A percentile compares a stretch with the other conserved stretches of the same genome.
These are phyloP conservation scores for Metopia argyrocephala DNA, from an alignment of 2,888 invertebrate genomes.

Conservation along the genomic window DNA sequence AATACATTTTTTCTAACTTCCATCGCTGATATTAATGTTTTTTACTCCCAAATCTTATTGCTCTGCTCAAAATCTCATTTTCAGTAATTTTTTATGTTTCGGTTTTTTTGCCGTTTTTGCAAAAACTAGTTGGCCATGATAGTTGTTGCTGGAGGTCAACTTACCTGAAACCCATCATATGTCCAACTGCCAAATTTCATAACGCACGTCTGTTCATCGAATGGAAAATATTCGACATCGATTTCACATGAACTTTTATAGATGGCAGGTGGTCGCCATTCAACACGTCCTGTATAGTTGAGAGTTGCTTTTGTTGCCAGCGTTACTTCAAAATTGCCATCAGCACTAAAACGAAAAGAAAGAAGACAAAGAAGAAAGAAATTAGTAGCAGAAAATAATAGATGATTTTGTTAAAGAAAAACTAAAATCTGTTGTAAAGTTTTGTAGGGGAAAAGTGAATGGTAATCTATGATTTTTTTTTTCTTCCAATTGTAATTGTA, in stretches of 20 bases:
- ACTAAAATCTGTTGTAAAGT: too few species aligned
- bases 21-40: too few species aligned
- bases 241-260: constrained; percentile 93
- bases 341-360: constrained; percentile 81
- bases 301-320: constrained; percentile 89
- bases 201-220: constrained; percentile 91
- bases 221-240: constrained; percentile 91
- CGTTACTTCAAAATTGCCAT: constrained; percentile 91
- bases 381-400: background rate
- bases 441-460: constrained; percentile 37
- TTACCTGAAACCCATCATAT: constrained; percentile 90
- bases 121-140: background rate
- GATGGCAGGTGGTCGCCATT: constrained; percentile 95
- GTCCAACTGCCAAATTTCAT: constrained; percentile 92
- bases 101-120: background rate
- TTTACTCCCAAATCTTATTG: too few species aligned
- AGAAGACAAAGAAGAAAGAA: background rate
- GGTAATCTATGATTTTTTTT: background rate
- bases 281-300: constrained; percentile 89
- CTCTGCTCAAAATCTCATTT: too few species aligned
- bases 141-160: constrained; percentile 17
- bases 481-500: too few species aligned
- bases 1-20: too few species aligned
- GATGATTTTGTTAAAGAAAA: constrained; percentile 59
- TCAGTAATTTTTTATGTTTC: background rate